Percentiles rank a stretch among this genome's conserved stretches.
Evolutionary conservation across 1,140 invertebrate genomes (phyloP).

Genomic region (Drosophila sp.): DNA sequence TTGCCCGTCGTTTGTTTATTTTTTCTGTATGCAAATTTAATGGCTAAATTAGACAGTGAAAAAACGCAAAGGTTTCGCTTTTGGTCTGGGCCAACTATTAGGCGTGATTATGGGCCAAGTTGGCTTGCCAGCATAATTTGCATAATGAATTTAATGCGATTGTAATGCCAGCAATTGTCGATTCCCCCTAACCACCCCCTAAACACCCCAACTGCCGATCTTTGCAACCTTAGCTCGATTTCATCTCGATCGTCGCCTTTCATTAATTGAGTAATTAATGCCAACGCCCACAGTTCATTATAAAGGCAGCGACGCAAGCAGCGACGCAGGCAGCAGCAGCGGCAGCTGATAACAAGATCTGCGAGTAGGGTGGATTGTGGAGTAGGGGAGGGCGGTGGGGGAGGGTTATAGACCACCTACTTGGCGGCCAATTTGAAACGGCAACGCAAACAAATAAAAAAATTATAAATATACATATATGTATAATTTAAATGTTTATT

Average conservation of each 20-base stretch:
- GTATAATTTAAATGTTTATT: constrained; percentile 82
- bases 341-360: constrained; percentile 37
- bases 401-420: constrained; percentile 58
- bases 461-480: too few relatives aligned
- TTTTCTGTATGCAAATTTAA: constrained; percentile 78
- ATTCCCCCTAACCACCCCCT: constrained; percentile 9
- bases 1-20: constrained; percentile 18
- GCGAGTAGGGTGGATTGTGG: too few relatives aligned
- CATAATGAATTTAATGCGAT: constrained; percentile 77
- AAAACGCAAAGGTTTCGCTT: constrained; percentile 15
- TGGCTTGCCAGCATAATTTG: constrained; percentile 61
- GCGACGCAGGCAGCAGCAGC: too few relatives aligned
- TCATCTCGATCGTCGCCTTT: constrained; percentile 22
- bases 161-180: constrained; percentile 67
- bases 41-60: constrained; percentile 78
- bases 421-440: constrained; percentile 40
- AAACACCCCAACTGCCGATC: not conserved
- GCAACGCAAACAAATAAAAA: constrained; percentile 32
- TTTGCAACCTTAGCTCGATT: not conserved
- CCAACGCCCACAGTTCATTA: constrained; percentile 63
- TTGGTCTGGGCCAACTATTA: constrained; percentile 61
- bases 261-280: constrained; percentile 82
- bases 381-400: too few relatives aligned
- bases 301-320: constrained; percentile 12
- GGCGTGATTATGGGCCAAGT: constrained; percentile 68